Evolutionary conservation across 1,140 invertebrate species (phyloP), one percentile per base, ranked within the genome.

Genomic region (Coptotermes formosanus): DNA sequence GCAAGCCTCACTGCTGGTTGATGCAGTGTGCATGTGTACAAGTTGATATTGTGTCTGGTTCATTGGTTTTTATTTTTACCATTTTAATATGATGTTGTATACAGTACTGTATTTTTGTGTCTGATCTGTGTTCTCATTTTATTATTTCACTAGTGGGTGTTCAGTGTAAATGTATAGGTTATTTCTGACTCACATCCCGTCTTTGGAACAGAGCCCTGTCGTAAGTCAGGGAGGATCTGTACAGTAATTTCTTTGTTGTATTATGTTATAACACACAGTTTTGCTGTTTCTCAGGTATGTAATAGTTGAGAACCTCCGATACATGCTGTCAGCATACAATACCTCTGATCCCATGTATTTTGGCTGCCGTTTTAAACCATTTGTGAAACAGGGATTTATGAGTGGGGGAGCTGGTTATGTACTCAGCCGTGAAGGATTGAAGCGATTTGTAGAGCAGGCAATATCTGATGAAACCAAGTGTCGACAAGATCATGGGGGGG

Each of bases 381-480:
- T 95, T 88, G 95, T 97, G 0, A 94, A 95, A 87, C 94, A 97
- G 91, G 97, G 98, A 1, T 99, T 99, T 90, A 98, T 98, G 97
- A 98, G 96, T 89, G 97, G 97, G 25, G 97, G 97, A 16, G 96
- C 96, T 86, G 96, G 97, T 7, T 99, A 99, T 91, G 97, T 99
- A 48, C 91, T 99, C 82, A 99, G 97, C 89, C 92, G 93, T 75
- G 95, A 95, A 90, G 96, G 96, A 21, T 88, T 98, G 3, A 92
- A 93, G 69, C 92, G 93, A 87, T 97, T 98, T 89, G 94, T 97
- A 2, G 94, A 94, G 86, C 93, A 94, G 84, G 96, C 93, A 0
- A 89, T 98, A 64, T 93, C 93, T 1, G 92, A 97, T 88, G 90
- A 92, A 43, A 92, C 93, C 23, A 93, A 94, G 45, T 96, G 97